Base-by-base conservation (phyloP, 2,113 vertebrate genomes). In the Ceuthmochares aereus region DNA sequence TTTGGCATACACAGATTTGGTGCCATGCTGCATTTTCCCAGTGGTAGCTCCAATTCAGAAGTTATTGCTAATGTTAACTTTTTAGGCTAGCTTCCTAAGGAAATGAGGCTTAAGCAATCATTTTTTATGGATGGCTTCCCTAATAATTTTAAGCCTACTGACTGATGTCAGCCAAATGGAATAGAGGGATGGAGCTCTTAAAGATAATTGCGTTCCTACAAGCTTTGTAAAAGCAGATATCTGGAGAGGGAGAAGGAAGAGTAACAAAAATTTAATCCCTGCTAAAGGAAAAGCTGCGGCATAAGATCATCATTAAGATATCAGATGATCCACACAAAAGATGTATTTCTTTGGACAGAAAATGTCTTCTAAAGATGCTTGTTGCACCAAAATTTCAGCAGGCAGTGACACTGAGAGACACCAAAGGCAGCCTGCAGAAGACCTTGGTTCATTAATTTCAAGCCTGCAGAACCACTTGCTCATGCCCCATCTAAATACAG, bases 61-160 rank as follows among this genome's bases (percentile, higher is more conserved):
- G 34, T 74, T 83, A 59, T 30, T 91, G 69, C 82, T 88, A 94
- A 88, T 85, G 88, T 29, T 80, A 92, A 90, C 68, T 84, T 97
- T 94, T 94, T 86, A 80, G 42, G 51, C 63, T 81, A 84, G 63
- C 90, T 95, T 90, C 84, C 79, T 74, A 86, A 74, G 86, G 94
- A 95, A 96, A 94, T 84, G 79, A 92, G 51, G 72, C 90, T 93
- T 92, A 94, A 76, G 95, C 68, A 96, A 84, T 94, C 17, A 30
- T 92, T 80, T 88, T 88, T 47, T 83, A 88, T 97, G 92, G 45
- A 47, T 93, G 29, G 34, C 88, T 94, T 92, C 79, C n/a, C 59
- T 93, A 68, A 15, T 67, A 90, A 86, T 94, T 92, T 96, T 86
- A 63, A 94, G 63, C 36, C 42, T 93, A 77, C 75, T 80, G 63